phyloP scores from a whole-genome alignment of 1,140 invertebrate genomes.

The Lerema accius region DNA sequence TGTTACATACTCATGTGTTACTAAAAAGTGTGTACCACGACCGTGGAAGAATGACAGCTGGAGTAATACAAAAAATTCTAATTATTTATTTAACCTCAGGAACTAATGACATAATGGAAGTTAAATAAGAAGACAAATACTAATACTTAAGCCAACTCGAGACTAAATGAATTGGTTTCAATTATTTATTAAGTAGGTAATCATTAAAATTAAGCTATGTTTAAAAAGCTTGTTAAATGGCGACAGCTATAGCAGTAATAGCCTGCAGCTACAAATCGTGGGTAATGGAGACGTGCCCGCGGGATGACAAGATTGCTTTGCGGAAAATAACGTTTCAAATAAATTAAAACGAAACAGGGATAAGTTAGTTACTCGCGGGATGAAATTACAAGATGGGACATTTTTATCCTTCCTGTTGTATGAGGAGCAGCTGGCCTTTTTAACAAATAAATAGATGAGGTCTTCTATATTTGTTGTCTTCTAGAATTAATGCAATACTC shows the following conservation, averaged over 20 bases:
- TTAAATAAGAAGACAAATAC: no score
- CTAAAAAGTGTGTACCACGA: no score
- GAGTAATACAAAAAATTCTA: no score
- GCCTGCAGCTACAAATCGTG: constrained; percentile 11
- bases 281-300: constrained; percentile 19
- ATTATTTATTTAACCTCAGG: no score
- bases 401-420: background rate
- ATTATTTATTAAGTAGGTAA: no score
- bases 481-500: no score
- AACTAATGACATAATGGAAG: no score
- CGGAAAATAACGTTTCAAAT: constrained; percentile 24
- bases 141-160: no score
- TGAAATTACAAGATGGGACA: background rate
- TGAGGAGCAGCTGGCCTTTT: background rate
- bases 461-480: background rate
- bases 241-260: constrained; percentile 6
- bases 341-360: constrained; percentile 14
- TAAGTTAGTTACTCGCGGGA: constrained; percentile 2
- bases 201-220: background rate
- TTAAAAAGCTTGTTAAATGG: background rate
- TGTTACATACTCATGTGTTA: no score
- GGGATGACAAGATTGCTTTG: constrained; percentile 27
- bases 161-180: no score
- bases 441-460: background rate
- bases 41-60: no score